phyloP scores from a whole-genome alignment of 2,797 vertebrate species.

The Mastacembelus armatus region DNA sequence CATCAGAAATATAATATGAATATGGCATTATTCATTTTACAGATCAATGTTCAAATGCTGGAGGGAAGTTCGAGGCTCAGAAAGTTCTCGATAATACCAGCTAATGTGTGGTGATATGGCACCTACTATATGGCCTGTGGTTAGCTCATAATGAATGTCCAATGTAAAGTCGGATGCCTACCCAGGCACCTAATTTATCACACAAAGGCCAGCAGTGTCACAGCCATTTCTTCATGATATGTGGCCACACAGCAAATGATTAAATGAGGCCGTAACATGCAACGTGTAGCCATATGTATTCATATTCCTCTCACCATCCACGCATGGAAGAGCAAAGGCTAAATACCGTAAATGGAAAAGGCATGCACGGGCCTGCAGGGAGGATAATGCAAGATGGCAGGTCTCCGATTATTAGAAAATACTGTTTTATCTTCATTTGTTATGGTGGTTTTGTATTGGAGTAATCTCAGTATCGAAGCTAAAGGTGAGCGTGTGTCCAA shows the following conservation, averaged over 20 bases:
- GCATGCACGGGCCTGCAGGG: conserved; percentile 26
- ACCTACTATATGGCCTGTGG: conserved; percentile 48
- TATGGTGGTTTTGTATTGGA: conserved; percentile 22
- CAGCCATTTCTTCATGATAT: conserved; percentile 67
- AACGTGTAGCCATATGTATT: conserved; percentile 36
- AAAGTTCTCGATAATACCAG: conserved; percentile 25
- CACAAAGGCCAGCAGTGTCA: conserved; percentile 74
- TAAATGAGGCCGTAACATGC: conserved; percentile 59
- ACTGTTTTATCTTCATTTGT: conserved; percentile 53
- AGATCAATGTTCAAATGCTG: conserved; percentile 9
- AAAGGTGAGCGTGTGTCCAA: conserved; percentile 25
- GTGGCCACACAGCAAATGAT: conserved; percentile 57
- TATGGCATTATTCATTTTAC: not conserved
- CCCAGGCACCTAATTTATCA: conserved; percentile 77
- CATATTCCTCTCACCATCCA: conserved; percentile 23
- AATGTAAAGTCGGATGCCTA: conserved; percentile 59
- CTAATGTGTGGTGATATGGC: conserved; percentile 41
- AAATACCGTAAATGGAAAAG: conserved; percentile 45
- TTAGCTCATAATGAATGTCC: conserved; percentile 68
- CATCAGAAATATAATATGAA: conserved; percentile 12
- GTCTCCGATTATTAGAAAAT: conserved; percentile 49
- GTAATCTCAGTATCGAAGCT: conserved; percentile 24
- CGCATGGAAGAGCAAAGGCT: conserved; percentile 35
- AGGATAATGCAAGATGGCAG: conserved; percentile 53
- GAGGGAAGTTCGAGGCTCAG: conserved; percentile 1